Evolutionary conservation across 1,140 invertebrate species (phyloP).

Genomic region (Nebria ingens): DNA sequence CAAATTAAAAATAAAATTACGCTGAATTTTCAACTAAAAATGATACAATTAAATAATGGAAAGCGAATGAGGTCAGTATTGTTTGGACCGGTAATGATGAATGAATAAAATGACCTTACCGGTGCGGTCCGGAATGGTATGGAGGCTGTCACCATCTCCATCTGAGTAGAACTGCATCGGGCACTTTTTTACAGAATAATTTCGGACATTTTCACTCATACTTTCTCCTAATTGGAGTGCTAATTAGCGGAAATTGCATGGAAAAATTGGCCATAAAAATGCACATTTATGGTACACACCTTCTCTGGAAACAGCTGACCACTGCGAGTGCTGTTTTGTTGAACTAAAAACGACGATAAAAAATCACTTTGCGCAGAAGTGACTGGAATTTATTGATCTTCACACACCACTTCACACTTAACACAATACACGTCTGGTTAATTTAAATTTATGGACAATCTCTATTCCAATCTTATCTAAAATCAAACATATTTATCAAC

Average conservation of each 20-base stretch:
- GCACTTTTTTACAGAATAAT: not conserved
- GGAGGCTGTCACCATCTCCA: not conserved
- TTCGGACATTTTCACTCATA: not conserved
- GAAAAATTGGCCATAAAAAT: not conserved
- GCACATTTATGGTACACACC: not conserved
- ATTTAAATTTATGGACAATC: too few species aligned
- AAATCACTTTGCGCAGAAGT: not conserved
- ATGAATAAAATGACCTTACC: not conserved
- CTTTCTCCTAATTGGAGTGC: not conserved
- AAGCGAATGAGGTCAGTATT: too few species aligned
- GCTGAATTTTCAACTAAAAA: too few species aligned
- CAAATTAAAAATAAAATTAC: too few species aligned
- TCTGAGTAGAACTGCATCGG: not conserved
- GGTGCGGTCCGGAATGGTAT: not conserved
- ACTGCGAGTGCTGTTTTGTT: not conserved
- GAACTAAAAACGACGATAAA: not conserved
- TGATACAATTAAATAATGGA: too few species aligned
- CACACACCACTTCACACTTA: too few species aligned
- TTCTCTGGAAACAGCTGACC: not conserved
- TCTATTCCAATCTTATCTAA: too few species aligned
- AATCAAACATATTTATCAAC: too few species aligned
- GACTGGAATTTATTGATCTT: constrained; percentile 5
- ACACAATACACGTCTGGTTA: too few species aligned
- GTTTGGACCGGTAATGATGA: too few species aligned
- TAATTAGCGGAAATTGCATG: not conserved